Percentiles rank a stretch among this genome's conserved stretches.
These are phyloP conservation scores for Cryptoprocta ferox DNA, from an alignment of 2,797 vertebrate species.

Conservation along the genomic window DNA sequence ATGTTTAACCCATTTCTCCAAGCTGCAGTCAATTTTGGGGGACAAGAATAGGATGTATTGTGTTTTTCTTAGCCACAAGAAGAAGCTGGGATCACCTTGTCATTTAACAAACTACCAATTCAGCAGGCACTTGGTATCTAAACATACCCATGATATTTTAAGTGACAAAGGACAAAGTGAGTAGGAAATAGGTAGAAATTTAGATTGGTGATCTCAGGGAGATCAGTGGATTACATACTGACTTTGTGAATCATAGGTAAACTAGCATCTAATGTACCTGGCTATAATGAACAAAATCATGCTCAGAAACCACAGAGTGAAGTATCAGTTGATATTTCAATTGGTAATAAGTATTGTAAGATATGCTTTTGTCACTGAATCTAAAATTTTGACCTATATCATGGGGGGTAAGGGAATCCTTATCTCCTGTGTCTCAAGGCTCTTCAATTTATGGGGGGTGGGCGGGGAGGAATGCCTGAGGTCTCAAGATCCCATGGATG, in stretches of 20 bases:
- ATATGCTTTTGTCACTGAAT: not conserved
- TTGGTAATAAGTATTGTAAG: not conserved
- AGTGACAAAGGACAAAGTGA: not conserved
- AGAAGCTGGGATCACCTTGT: not conserved
- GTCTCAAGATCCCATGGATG: not conserved
- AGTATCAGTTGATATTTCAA: not conserved
- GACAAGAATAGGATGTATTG: not conserved
- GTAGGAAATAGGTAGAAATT: not conserved
- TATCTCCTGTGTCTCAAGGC: not conserved
- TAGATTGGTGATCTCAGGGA: not conserved
- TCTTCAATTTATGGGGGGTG: not conserved
- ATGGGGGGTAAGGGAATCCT: not conserved
- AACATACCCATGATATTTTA: not conserved
- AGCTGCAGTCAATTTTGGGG: not conserved
- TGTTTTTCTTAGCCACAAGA: not conserved
- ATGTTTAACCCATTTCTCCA: not conserved
- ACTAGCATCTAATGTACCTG: not conserved
- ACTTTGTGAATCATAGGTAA: not conserved
- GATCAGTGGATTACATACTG: not conserved
- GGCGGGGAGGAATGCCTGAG: not conserved
- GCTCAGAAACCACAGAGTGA: not conserved
- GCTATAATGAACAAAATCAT: not conserved
- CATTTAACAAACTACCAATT: not conserved
- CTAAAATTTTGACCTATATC: slow-evolving; percentile 34
- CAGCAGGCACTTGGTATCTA: not conserved